Evolutionary conservation across 2,888 invertebrate species (phyloP), one percentile per base, ranked within the genome.

Genomic region (Esperia sulphurella): DNA sequence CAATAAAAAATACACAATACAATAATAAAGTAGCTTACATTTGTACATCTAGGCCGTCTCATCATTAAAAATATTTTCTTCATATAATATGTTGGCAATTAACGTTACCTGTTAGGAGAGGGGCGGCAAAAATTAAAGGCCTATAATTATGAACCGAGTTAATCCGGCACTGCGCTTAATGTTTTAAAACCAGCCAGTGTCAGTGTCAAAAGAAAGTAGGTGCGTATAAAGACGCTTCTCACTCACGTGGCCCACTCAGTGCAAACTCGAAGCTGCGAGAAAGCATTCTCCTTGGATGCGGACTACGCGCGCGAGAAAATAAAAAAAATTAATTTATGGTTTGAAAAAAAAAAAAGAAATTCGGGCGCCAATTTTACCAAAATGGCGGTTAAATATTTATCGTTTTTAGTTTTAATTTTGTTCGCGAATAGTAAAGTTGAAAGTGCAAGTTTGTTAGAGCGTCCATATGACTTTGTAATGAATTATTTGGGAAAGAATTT

Each of bases 401-500:
- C 74, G 30, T 52, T 76, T 53, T 55, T 83, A 51, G 42, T 83
- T 43, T 55, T 73, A 31, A 51, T 78, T 43, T 59, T 73, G 54
- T 62, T 67, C 51, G 61, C 61, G 45, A 54, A 63, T 28, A 55
- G 54, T 38, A 59, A 66, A 42, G 85, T 77, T 41, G 68, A 80
- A 7, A 79, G 86, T 80, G 84, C 75, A 0, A 72, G 75, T 55
- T 60, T 86, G 5, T 63, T 84, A 0, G 88, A 87, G 14, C 67
- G 68, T 1, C 82, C 86, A 0, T 88, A 85, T 46, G 83, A 84
- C 21, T 87, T 85, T 73, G 75, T 88, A 8, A 64, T 83, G 59
- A 84, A 66, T 68, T 21, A 21, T 21, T 65, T 84, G 3, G 84
- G 87, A 0, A 85, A 81, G 48, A 83, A 61, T 65, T 61, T 87